Percentiles rank a stretch among this genome's conserved stretches.
phyloP scores from a whole-genome alignment of 2,888 invertebrate genomes.

The Metallyticus violacea region DNA sequence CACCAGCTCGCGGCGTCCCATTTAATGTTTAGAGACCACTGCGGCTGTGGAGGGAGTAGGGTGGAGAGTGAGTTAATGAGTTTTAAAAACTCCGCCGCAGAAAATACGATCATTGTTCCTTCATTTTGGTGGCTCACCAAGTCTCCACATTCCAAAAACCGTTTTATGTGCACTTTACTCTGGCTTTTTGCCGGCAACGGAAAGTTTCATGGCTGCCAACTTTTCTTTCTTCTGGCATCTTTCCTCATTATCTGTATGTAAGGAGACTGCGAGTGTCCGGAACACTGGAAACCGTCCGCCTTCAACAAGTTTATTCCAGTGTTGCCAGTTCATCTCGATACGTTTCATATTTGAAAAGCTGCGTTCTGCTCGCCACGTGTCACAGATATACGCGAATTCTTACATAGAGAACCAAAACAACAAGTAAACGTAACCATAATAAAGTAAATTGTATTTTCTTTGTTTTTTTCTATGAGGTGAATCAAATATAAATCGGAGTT shows the following conservation, averaged over 20 bases:
- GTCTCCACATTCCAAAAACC: background rate
- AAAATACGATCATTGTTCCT: conserved; percentile 5
- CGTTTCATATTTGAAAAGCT: too few species aligned
- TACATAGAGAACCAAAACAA: too few species aligned
- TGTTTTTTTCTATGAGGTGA: too few species aligned
- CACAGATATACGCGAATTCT: too few species aligned
- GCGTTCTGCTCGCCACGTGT: too few species aligned
- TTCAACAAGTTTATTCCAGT: background rate
- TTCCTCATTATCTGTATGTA: conserved; percentile 1
- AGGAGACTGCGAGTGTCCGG: background rate
- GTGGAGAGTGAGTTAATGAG: background rate
- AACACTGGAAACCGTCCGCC: background rate
- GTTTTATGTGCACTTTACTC: conserved; percentile 1
- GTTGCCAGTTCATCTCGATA: too few species aligned
- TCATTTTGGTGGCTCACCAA: background rate
- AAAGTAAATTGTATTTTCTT: too few species aligned
- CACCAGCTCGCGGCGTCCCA: background rate
- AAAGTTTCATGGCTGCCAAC: background rate
- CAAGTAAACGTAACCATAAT: too few species aligned
- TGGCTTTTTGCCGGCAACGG: background rate
- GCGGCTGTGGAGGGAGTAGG: background rate
- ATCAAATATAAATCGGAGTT: too few species aligned
- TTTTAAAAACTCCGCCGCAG: background rate
- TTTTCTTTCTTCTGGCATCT: conserved; percentile 7
- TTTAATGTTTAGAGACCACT: background rate